These are phyloP conservation scores for Melieria picta DNA, from an alignment of 2,888 invertebrate genomes.

Conservation along the genomic window DNA sequence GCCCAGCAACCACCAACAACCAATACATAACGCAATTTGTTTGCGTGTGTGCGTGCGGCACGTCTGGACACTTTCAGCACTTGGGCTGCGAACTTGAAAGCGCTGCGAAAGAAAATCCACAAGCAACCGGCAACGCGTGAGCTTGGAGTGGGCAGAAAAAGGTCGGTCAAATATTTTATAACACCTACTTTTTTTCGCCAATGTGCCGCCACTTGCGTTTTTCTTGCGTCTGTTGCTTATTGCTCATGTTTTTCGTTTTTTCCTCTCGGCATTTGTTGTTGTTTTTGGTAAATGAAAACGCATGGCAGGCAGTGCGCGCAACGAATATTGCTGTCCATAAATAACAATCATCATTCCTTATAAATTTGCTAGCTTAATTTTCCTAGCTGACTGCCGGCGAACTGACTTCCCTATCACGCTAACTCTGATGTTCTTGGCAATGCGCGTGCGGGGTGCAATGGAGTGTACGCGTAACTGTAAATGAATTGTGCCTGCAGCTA, in stretches of 20 bases:
- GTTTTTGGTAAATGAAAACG: not conserved
- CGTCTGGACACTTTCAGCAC: too few relatives aligned
- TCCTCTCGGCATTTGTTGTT: not conserved
- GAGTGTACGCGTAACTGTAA: too few relatives aligned
- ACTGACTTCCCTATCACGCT: not conserved
- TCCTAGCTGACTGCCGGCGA: not conserved
- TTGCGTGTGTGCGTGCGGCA: not conserved
- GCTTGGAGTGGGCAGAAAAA: too few relatives aligned
- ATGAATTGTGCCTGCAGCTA: too few relatives aligned
- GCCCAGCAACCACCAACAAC: too few relatives aligned
- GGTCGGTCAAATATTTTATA: constrained; percentile 4
- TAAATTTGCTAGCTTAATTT: not conserved
- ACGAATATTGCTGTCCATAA: not conserved
- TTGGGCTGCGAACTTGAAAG: too few relatives aligned
- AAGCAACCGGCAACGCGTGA: too few relatives aligned
- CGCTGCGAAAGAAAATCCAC: too few relatives aligned
- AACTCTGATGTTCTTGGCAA: too few relatives aligned
- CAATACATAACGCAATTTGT: not conserved
- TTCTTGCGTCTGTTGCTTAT: not conserved
- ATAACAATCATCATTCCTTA: constrained; percentile 2
- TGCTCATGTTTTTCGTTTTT: not conserved
- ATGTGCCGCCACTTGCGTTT: too few relatives aligned
- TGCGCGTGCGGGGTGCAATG: too few relatives aligned
- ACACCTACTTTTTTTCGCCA: not conserved
- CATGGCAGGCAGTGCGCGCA: not conserved